Percentiles rank a stretch among this genome's conserved stretches.
phyloP scores from a whole-genome alignment of 2,113 vertebrate species.

The Corydoras maculifer region DNA sequence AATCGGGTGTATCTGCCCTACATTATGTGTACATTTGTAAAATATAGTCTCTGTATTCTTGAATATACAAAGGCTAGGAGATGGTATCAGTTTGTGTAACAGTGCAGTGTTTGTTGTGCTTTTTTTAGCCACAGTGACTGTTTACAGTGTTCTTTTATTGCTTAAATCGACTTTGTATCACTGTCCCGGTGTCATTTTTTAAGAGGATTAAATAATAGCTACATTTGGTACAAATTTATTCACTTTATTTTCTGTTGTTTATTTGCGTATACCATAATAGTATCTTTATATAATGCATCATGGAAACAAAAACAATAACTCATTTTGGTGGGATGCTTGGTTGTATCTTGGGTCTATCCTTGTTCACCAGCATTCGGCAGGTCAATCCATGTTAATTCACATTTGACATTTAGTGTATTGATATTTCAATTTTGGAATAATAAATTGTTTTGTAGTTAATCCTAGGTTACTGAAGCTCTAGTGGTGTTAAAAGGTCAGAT shows the following conservation, averaged over 20 bases:
- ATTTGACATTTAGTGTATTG: background rate
- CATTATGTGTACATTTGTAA: no score
- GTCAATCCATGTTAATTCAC: background rate
- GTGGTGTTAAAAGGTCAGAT: background rate
- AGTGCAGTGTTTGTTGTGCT: constrained; percentile 15
- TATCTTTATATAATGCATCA: no score
- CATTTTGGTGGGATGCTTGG: no score
- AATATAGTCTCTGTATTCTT: background rate
- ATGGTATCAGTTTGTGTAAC: constrained; percentile 8
- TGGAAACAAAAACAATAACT: no score
- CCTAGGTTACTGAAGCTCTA: background rate
- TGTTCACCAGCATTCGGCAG: background rate
- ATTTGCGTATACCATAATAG: no score
- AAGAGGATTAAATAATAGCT: no score
- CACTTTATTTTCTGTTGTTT: no score
- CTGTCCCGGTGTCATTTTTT: constrained; percentile 16
- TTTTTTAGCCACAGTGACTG: constrained; percentile 23
- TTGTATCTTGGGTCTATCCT: no score
- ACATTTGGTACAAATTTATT: no score
- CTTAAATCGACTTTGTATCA: constrained; percentile 27
- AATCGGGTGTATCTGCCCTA: no score
- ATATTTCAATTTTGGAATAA: background rate
- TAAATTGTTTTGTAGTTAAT: background rate
- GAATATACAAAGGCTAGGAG: constrained; percentile 15
- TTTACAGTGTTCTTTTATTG: constrained; percentile 27